phyloP scores from a whole-genome alignment of 1,140 invertebrate species.

The Laupala kohalensis region DNA sequence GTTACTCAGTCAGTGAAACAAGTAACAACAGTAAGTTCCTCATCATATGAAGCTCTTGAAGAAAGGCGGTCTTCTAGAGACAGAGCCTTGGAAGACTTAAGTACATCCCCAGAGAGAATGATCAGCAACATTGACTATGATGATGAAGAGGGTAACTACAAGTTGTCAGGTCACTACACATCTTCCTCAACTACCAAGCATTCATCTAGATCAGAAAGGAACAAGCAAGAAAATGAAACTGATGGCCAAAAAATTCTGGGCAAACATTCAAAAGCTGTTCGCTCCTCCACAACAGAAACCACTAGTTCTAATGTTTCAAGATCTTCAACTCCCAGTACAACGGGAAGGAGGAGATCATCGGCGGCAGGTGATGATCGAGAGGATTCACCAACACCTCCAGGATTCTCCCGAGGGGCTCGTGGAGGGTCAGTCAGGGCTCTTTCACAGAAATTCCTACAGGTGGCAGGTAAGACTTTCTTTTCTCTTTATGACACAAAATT shows the following conservation, averaged over 20 bases:
- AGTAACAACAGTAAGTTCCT: background rate
- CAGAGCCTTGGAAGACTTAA: background rate
- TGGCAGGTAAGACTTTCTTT: slow-evolving; percentile 26
- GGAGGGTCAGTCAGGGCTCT: slow-evolving; percentile 54
- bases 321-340: slow-evolving; percentile 6
- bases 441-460: slow-evolving; percentile 57
- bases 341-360: background rate
- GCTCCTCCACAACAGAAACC: background rate
- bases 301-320: background rate
- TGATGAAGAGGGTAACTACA: background rate
- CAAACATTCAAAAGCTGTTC: background rate
- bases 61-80: background rate
- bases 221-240: background rate
- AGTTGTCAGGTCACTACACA: background rate
- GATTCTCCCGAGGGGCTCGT: slow-evolving; percentile 39
- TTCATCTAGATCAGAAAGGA: background rate
- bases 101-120: background rate
- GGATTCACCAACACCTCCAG: slow-evolving; percentile 5
- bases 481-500: no score
- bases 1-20: no score
- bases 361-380: slow-evolving; percentile 3
- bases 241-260: background rate
- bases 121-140: background rate
- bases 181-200: background rate
- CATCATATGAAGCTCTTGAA: background rate